These are phyloP conservation scores for Myiopsitta monachus DNA, from an alignment of 2,113 vertebrate genomes.

Conservation along the genomic window DNA sequence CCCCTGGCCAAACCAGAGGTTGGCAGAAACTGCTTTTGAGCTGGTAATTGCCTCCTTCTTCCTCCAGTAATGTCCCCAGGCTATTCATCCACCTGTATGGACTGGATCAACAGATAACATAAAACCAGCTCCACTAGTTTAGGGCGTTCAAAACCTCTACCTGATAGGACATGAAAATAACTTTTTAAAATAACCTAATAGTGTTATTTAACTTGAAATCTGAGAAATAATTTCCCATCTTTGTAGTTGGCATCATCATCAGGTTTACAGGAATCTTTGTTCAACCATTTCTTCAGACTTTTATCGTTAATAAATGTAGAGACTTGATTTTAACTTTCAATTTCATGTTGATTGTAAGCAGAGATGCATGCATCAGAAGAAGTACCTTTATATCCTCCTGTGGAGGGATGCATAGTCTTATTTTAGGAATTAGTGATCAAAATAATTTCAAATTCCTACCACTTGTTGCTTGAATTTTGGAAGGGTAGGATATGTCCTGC, in stretches of 20 bases:
- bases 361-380: background rate
- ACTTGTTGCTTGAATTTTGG: background rate
- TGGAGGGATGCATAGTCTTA: background rate
- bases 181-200: background rate
- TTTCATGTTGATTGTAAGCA: background rate
- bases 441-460: background rate
- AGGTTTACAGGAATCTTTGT: background rate
- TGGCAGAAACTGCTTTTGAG: conserved; percentile 43
- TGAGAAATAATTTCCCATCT: background rate
- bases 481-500: background rate
- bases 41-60: conserved; percentile 21
- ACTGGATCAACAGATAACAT: background rate
- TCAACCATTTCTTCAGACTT: background rate
- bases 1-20: conserved; percentile 18
- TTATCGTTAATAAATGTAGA: background rate
- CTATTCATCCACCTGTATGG: background rate
- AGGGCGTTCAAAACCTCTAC: background rate
- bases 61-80: background rate
- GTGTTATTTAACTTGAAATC: background rate
- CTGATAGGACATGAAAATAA: background rate
- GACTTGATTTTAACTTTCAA: background rate
- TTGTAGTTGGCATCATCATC: background rate
- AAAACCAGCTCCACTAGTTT: background rate
- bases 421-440: background rate
- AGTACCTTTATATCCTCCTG: background rate